phyloP scores from a whole-genome alignment of 1,140 invertebrate species.

The Temnothorax curvispinosus region DNA sequence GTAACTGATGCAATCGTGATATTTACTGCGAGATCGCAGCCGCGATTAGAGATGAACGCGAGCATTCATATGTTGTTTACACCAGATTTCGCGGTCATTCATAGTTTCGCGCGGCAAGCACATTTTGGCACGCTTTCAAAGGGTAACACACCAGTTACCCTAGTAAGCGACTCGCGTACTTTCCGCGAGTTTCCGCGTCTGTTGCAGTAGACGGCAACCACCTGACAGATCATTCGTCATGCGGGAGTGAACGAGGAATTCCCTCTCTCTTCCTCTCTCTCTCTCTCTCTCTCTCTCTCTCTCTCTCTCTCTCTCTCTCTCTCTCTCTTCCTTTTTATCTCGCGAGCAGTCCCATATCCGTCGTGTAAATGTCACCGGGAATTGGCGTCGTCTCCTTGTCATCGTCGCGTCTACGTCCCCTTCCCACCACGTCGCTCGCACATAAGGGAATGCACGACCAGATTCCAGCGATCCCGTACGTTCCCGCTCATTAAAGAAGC shows the following conservation, averaged over 20 bases:
- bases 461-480: conserved; percentile 11
- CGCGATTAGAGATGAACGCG: conserved; percentile 13
- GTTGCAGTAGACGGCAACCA: conserved; percentile 47
- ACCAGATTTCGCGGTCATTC: conserved; percentile 61
- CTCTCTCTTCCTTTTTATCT: neutral
- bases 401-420: conserved; percentile 11
- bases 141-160: conserved; percentile 1
- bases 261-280: neutral
- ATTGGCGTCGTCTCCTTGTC: conserved; percentile 69
- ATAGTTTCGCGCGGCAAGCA: conserved; percentile 10
- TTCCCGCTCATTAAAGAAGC: conserved; percentile 58
- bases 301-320: neutral
- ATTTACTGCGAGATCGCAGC: neutral
- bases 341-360: conserved; percentile 37
- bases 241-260: neutral
- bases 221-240: conserved; percentile 74
- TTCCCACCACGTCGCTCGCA: neutral
- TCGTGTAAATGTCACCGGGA: conserved; percentile 69
- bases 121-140: conserved; percentile 72
- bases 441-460: conserved; percentile 16
- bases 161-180: conserved; percentile 38
- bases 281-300: too few relatives aligned
- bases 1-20: conserved; percentile 4
- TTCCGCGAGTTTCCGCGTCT: conserved; percentile 15
- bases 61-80: conserved; percentile 35